Conservation (phyloP, 2,113 vertebrate species). For the Siniperca chuatsi region DNA sequence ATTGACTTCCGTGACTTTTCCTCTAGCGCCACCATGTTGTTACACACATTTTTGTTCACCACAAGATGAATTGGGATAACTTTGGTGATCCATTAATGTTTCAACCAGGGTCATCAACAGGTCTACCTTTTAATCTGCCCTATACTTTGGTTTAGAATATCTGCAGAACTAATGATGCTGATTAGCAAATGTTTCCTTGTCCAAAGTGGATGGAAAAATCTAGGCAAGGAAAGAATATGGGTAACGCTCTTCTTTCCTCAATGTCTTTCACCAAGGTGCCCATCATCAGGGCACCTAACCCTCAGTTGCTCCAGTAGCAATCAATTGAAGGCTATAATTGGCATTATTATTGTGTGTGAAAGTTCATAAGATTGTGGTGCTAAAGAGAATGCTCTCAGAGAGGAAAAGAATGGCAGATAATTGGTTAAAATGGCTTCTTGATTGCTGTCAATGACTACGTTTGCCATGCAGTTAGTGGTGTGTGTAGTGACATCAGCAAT, state of each 20-base stretch:
- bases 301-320: not conserved
- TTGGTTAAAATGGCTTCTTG: not conserved
- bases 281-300: slow-evolving; percentile 8
- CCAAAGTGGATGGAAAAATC: not conserved
- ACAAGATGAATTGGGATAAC: too few species aligned
- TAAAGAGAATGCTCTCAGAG: not conserved
- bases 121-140: too few species aligned
- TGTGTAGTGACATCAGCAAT: slow-evolving; percentile 29
- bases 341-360: not conserved
- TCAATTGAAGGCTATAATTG: slow-evolving; percentile 19
- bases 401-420: not conserved
- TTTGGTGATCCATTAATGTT: too few species aligned
- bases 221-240: not conserved
- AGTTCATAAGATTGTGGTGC: too few species aligned
- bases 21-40: not conserved
- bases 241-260: not conserved
- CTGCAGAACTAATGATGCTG: too few species aligned
- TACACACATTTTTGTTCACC: too few species aligned
- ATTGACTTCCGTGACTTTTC: too few species aligned
- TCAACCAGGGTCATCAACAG: too few species aligned
- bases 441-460: slow-evolving; percentile 6
- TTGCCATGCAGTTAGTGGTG: not conserved
- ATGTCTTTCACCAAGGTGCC: not conserved
- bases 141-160: too few species aligned
- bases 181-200: not conserved